phyloP scores from a whole-genome alignment of 2,797 vertebrate genomes.

The Zenarchopterus dispar region DNA sequence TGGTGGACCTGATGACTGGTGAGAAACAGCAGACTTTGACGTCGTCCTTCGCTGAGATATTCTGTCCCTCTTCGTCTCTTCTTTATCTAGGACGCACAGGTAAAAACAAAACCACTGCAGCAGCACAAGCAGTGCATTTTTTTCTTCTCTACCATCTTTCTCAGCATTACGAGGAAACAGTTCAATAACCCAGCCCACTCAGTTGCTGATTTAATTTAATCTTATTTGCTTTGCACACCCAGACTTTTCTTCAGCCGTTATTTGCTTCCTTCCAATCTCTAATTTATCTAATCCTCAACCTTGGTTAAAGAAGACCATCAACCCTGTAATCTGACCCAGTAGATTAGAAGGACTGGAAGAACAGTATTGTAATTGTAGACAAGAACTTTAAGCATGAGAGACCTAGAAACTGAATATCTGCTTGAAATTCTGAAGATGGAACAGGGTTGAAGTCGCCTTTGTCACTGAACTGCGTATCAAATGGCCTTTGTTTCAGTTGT shows the following conservation, averaged over 20 bases:
- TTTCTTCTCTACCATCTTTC: neutral
- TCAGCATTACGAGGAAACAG: too few relatives aligned
- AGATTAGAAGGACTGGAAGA: neutral
- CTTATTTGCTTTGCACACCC: slow-evolving; percentile 16
- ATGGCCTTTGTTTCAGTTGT: slow-evolving; percentile 18
- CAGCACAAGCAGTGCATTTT: neutral
- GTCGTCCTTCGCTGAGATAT: slow-evolving; percentile 92
- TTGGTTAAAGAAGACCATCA: neutral
- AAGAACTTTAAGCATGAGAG: neutral
- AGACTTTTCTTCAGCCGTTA: slow-evolving; percentile 8
- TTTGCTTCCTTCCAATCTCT: slow-evolving; percentile 25
- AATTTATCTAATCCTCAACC: slow-evolving; percentile 3
- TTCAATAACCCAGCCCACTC: neutral
- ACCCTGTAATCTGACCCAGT: neutral
- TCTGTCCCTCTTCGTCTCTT: slow-evolving; percentile 93
- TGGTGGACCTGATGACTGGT: slow-evolving; percentile 94
- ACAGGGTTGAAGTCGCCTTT: too few relatives aligned
- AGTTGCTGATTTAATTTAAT: slow-evolving; percentile 8
- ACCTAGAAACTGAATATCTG: slow-evolving; percentile 4
- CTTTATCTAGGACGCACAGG: slow-evolving; percentile 95
- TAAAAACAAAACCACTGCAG: slow-evolving; percentile 42
- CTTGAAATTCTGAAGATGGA: slow-evolving; percentile 8
- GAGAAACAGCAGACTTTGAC: slow-evolving; percentile 98
- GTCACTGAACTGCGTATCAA: neutral
- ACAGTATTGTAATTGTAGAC: slow-evolving; percentile 14